phyloP scores from a whole-genome alignment of 2,888 invertebrate genomes.

The Orgyia antiqua region DNA sequence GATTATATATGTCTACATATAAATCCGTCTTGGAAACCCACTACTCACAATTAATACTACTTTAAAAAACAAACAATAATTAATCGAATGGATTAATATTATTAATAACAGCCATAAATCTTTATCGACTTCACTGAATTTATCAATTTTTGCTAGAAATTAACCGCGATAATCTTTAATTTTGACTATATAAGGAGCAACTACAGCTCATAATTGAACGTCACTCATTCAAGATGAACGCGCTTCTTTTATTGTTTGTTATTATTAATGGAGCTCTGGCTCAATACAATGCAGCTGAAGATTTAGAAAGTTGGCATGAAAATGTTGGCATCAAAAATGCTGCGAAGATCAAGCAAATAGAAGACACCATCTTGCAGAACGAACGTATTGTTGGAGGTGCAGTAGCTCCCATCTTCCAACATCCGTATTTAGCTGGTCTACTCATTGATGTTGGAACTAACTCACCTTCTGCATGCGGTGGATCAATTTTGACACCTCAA shows the following conservation, averaged over 20 bases:
- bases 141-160: conserved; percentile 12
- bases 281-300: conserved; percentile 14
- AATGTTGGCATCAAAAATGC: conserved; percentile 49
- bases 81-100: conserved; percentile 26
- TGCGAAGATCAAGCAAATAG: conserved; percentile 35
- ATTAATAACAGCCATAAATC: conserved; percentile 31
- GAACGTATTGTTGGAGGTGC: conserved; percentile 51
- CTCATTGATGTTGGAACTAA: conserved; percentile 43
- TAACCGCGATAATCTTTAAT: conserved; percentile 1
- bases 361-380: conserved; percentile 16
- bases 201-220: neutral
- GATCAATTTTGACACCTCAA: conserved; percentile 41
- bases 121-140: conserved; percentile 25
- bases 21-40: conserved; percentile 6
- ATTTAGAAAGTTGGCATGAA: conserved; percentile 43
- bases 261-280: conserved; percentile 18
- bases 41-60: too few species aligned
- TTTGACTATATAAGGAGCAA: conserved; percentile 4
- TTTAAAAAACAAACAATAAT: conserved; percentile 21
- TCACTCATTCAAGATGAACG: conserved; percentile 30
- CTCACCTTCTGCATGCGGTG: conserved; percentile 52
- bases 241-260: conserved; percentile 27
- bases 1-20: conserved; percentile 5
- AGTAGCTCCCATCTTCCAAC: conserved; percentile 42
- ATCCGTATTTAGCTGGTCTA: conserved; percentile 55